Evolutionary conservation across 2,113 vertebrate genomes (phyloP).

Genomic region (Machaerirhynchus nigripectus): DNA sequence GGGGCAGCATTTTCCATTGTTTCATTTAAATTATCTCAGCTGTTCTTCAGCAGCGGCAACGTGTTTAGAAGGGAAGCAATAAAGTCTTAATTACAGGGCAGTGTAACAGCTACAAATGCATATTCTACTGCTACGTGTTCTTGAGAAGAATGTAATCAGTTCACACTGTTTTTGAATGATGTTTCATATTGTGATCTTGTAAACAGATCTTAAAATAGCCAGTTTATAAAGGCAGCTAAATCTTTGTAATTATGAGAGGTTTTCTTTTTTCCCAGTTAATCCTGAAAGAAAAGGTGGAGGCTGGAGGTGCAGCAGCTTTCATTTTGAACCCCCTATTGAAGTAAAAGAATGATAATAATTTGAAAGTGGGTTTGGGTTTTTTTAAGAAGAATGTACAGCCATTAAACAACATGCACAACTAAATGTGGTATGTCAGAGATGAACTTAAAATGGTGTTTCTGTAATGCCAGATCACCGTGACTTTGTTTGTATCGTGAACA

Average conservation of each 20-base stretch:
- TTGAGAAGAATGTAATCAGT: conserved; percentile 60
- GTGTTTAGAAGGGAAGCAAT: conserved; percentile 17
- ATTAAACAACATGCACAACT: background rate
- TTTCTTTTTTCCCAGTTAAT: conserved; percentile 32
- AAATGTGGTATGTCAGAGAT: conserved; percentile 2
- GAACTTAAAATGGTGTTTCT: conserved; percentile 40
- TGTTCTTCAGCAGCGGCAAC: conserved; percentile 15
- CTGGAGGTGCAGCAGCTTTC: background rate
- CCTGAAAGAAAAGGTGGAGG: background rate
- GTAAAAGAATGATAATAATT: background rate
- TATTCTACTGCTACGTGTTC: conserved; percentile 16
- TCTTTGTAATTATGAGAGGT: conserved; percentile 52
- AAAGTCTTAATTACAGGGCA: conserved; percentile 56
- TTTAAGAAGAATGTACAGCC: background rate
- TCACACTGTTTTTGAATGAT: conserved; percentile 50
- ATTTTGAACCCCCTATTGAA: background rate
- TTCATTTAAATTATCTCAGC: conserved; percentile 25
- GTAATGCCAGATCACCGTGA: background rate
- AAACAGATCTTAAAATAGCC: conserved; percentile 68
- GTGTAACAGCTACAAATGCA: conserved; percentile 38
- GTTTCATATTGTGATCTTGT: conserved; percentile 52
- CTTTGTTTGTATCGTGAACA: background rate
- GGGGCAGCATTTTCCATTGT: background rate
- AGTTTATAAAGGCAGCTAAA: conserved; percentile 43
- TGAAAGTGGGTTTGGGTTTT: background rate